Base-by-base conservation (phyloP, 2,888 invertebrate genomes). In the Lasioglossum villosulum region DNA sequence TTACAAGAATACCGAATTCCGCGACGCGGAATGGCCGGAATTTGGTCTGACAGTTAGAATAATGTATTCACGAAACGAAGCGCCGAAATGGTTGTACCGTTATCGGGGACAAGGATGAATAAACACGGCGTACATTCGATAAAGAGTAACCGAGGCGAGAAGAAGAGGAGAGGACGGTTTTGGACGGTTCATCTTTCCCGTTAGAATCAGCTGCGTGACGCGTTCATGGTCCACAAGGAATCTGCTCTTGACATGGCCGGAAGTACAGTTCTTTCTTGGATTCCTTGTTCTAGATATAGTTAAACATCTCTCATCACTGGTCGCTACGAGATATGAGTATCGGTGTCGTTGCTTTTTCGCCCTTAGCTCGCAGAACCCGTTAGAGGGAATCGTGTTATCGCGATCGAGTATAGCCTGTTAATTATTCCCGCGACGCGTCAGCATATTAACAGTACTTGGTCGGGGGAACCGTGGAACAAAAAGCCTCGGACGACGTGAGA, bases 21-120 rank as follows among this genome's bases (percentile, higher is more conserved):
- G 45, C 48, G 39, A 8, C 74, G 80, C 73, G 75, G 78, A 74
- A 63, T 37, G 37, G 1, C 19, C 34, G 63, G 63, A 63, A 63
- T 63, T 30, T 63, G 71, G 68, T 72, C 19, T 42, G 34, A 88
- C 84, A 91, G 89, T 92, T 91, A 91, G 82, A 90, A 91, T 93
- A 93, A 93, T 93, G 90, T 93, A 93, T 93, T 93, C 93, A 88
- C 88, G 88, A 90, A 90, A 89, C 87, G 89, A 92, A 91, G 78
- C 89, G 91, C 92, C 93, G 88, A 93, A 93, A 93, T 89, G 88
- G 82, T 34, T 90, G 86, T 94, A 93, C 94, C 94, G 94, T 94
- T 94, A 94, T 86, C 89, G 87, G 72, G 80, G 87, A 86, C 86
- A 79, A 90, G 89, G 90, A 92, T 91, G 91, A 91, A 89, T 91